Base-by-base conservation (phyloP, 2,797 vertebrate species). In the Neosilurus hyrtlii region DNA sequence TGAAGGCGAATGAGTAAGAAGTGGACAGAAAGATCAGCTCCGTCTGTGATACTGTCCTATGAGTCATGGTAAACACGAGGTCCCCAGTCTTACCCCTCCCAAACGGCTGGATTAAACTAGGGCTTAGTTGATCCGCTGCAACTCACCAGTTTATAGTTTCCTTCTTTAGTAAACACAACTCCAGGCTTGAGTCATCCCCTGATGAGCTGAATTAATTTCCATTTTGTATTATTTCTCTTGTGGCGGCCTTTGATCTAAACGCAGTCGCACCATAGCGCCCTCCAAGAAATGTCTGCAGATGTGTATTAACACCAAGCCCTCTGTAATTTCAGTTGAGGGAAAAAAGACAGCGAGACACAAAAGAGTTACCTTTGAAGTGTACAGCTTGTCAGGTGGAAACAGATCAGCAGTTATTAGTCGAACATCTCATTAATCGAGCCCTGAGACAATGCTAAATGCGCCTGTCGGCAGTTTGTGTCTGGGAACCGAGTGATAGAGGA, bases 141-240 rank as follows among this genome's bases (percentile, higher is more conserved):
- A 59, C 51, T 26, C 79, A 8, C 43, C 70, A 22, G 43, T 84
- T 56, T 80, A 49, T 72, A 30, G 18, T 66, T 26, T 59, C 14
- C 2, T 43, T 74, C 30, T 56, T n/a, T 18, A 6, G 1, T 35
- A 20, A 59, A 51, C 22, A 22, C 4, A 6, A 65, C 49, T 22
- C 65, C 57, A 24, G 30, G 16, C 15, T 30, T 54, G 20, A 14
- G 43, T 30, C 52, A 12, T n/a, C 43, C 16, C 43, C 24, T 20
- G 3, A 57, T 18, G 88, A 90, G 81, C 87, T 89, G 88, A 91
- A 90, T 93, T 92, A 83, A 91, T 92, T 88, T 90, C 87, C 84
- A 82, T 87, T 88, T 90, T 92, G 91, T 85, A 26, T 61, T 61
- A 2, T n/a, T 61, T 43, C 20, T 59, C 12, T 76, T 61, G 20